Conservation (phyloP, 2,797 vertebrate species). For the Crax fasciolata region DNA sequence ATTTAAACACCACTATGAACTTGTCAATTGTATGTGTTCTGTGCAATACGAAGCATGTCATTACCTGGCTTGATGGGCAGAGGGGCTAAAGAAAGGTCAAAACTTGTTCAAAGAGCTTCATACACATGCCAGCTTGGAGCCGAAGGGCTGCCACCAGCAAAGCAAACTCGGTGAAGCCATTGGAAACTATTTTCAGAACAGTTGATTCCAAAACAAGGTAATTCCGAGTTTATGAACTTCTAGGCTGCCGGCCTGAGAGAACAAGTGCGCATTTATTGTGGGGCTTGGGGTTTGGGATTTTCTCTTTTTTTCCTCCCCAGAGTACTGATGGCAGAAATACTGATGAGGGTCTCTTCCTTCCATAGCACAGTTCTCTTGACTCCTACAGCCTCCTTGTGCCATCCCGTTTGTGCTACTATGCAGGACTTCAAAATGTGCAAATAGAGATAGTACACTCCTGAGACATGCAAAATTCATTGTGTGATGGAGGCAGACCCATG, state of each 20-base stretch:
- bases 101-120: conserved; percentile 69
- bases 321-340: conserved; percentile 28
- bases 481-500: not conserved
- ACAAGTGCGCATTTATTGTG: conserved; percentile 38
- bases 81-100: conserved; percentile 64
- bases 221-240: conserved; percentile 54
- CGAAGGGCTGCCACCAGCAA: conserved; percentile 68
- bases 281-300: conserved; percentile 14
- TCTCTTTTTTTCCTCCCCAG: conserved; percentile 29
- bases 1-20: conserved; percentile 74
- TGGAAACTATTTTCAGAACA: conserved; percentile 56
- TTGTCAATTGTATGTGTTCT: conserved; percentile 75
- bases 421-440: conserved; percentile 60
- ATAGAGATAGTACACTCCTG: not conserved
- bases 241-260: conserved; percentile 57
- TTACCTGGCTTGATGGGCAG: conserved; percentile 69
- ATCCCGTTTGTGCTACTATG: conserved; percentile 58
- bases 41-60: conserved; percentile 73
- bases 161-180: conserved; percentile 39
- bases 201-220: conserved; percentile 49
- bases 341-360: conserved; percentile 21
- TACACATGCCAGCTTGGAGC: conserved; percentile 55
- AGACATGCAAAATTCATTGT: not conserved
- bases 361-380: not conserved
- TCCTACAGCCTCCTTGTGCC: conserved; percentile 8